phyloP scores from a whole-genome alignment of 2,888 invertebrate species.

The Agriotes lineatus region DNA sequence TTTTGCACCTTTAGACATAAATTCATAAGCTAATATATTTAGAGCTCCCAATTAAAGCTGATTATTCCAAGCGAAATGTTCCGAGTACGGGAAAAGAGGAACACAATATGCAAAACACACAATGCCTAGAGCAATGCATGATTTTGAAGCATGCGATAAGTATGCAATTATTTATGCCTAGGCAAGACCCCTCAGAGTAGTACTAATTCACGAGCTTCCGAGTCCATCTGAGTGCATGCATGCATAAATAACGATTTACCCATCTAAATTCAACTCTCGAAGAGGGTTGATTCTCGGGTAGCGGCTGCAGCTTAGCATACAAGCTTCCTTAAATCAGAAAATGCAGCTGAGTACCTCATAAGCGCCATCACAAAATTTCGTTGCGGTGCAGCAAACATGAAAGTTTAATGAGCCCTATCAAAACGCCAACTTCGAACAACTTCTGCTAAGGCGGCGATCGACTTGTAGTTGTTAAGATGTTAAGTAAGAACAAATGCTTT shows the following conservation, averaged over 20 bases:
- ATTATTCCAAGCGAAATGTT: no score
- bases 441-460: no score
- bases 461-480: no score
- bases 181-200: slow-evolving; percentile 36
- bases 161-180: slow-evolving; percentile 39
- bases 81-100: no score
- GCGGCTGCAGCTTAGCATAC: slow-evolving; percentile 36
- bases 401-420: neutral
- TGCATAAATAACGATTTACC: slow-evolving; percentile 39
- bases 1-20: no score
- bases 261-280: slow-evolving; percentile 41
- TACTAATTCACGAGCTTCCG: slow-evolving; percentile 42
- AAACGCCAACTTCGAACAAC: neutral
- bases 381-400: neutral
- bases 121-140: no score
- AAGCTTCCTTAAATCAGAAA: slow-evolving; percentile 32
- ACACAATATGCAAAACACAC: no score
- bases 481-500: no score
- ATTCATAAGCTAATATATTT: no score
- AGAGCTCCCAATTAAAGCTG: no score
- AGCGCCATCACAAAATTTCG: slow-evolving; percentile 1
- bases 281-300: slow-evolving; percentile 28
- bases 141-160: slow-evolving; percentile 24
- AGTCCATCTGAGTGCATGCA: slow-evolving; percentile 44
- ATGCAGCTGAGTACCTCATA: slow-evolving; percentile 40